Base-by-base conservation (phyloP, 1,140 invertebrate genomes). In the Temnothorax nylanderi region DNA sequence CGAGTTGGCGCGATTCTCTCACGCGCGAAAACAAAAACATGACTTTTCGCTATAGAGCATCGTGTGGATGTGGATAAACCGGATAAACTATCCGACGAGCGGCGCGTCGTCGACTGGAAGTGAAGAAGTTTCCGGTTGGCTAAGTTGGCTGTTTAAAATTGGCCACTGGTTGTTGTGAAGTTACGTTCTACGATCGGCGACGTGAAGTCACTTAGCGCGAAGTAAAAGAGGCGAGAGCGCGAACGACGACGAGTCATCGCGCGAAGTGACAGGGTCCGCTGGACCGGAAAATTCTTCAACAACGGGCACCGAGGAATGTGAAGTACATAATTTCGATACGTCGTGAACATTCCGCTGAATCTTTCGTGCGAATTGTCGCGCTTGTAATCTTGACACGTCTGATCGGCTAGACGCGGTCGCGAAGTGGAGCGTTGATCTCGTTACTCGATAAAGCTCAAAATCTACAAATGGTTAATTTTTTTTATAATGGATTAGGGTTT, bases 221-320 rank as follows among this genome's bases (percentile, higher is more conserved):
- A 21, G 67, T 54, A 71, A 71, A 71, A 71, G 78, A 72, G 51
- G 65, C 64, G 65, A 41, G 62, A 41, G 49, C 62, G 77, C 34
- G 75, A 18, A 77, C 41, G 75, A 47, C 34, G 34, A 54, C 78
- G 67, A 82, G 80, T 82, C 80, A 54, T 80, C 67, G 80, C 77
- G 77, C 80, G 41, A 74, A 82, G 80, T 82, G 80, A 82, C 80
- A 82, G 80, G 51, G n/a, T 74, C 41, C 69, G 67, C 67, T 82
- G 80, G 80, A 82, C 67, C 67, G 54, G 80, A 82, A 82, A 74
- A 82, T 82, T 72, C 80, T 60, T 82, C 67, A 11, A 11, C 80
- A 74, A 82, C 54, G 18, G 51, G 58, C 44, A 51, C 32, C 60
- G 60, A 74, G 41, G 41, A 82, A 82, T 60, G 67, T 74, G 32